Percentiles rank a stretch among this genome's conserved stretches.
These are phyloP conservation scores for Tragelaphus strepsiceros DNA, from an alignment of 2,113 vertebrate genomes.

Conservation along the genomic window DNA sequence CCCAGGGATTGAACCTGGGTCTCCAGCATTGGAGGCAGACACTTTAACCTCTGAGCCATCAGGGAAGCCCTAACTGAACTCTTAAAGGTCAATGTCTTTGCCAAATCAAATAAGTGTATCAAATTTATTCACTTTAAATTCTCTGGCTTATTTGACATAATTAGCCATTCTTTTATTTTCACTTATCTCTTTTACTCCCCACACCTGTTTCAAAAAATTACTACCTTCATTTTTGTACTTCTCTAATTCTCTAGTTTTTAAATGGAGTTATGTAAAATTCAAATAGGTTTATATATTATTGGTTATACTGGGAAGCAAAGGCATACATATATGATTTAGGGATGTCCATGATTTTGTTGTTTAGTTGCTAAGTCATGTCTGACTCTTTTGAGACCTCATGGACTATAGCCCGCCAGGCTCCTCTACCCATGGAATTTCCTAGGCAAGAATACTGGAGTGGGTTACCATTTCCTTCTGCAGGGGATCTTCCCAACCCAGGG, in stretches of 20 bases:
- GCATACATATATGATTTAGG: background rate
- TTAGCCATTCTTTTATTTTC: background rate
- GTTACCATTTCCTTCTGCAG: background rate
- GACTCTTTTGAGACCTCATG: background rate
- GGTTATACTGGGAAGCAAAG: background rate
- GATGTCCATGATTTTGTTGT: background rate
- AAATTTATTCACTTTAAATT: constrained; percentile 14
- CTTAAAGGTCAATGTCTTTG: constrained; percentile 14
- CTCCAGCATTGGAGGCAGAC: accelerated
- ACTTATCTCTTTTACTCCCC: background rate
- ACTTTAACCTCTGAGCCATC: no score
- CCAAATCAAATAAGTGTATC: background rate
- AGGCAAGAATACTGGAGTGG: background rate
- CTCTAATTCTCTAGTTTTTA: background rate
- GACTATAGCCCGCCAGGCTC: background rate
- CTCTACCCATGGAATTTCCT: background rate
- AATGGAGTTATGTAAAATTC: background rate
- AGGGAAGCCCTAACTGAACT: background rate
- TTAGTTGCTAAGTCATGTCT: background rate
- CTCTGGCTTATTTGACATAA: background rate
- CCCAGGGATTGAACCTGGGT: no score
- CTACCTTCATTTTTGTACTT: background rate
- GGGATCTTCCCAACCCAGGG: background rate
- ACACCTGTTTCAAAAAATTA: background rate
- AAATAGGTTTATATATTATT: background rate